Conservation (phyloP, 2,888 invertebrate species). For the Drosophila vallismaia region DNA sequence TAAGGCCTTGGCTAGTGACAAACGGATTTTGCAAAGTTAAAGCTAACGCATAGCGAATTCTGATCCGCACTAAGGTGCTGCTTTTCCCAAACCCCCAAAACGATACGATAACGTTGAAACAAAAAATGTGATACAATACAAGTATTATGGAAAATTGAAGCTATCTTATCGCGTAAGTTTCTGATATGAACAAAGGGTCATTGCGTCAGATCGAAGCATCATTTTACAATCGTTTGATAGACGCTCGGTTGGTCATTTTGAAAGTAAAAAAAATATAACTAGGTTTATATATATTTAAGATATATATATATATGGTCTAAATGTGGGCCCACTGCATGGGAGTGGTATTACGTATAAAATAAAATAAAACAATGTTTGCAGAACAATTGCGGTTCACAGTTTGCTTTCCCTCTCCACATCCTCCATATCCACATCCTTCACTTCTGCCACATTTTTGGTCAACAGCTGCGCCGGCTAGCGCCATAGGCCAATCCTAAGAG, state of each 20-base stretch:
- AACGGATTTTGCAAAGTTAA: slow-evolving; percentile 53
- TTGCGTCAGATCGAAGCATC: slow-evolving; percentile 47
- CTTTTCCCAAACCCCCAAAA: slow-evolving; percentile 55
- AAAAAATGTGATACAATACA: slow-evolving; percentile 9
- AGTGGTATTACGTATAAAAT: slow-evolving; percentile 45
- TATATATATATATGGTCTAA: slow-evolving; percentile 33
- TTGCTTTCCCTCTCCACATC: slow-evolving; percentile 56
- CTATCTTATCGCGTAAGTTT: slow-evolving; percentile 9
- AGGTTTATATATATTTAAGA: slow-evolving; percentile 40
- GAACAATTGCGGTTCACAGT: slow-evolving; percentile 72
- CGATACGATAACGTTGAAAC: slow-evolving; percentile 36
- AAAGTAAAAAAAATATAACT: slow-evolving; percentile 36
- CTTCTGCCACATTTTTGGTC: slow-evolving; percentile 42
- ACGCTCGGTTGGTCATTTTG: slow-evolving; percentile 61
- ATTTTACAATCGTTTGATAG: slow-evolving; percentile 63
- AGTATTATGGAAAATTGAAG: slow-evolving; percentile 25
- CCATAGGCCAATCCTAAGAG: slow-evolving; percentile 70
- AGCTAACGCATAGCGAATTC: slow-evolving; percentile 28
- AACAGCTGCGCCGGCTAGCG: slow-evolving; percentile 57
- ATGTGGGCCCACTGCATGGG: slow-evolving; percentile 39
- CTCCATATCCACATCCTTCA: slow-evolving; percentile 13
- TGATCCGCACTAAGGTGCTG: slow-evolving; percentile 43
- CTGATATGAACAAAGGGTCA: slow-evolving; percentile 37
- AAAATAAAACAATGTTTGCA: slow-evolving; percentile 60
- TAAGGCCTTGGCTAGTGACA: slow-evolving; percentile 57